These are phyloP conservation scores for Reticulitermes lucifugus DNA, from an alignment of 2,888 invertebrate genomes.

Conservation along the genomic window DNA sequence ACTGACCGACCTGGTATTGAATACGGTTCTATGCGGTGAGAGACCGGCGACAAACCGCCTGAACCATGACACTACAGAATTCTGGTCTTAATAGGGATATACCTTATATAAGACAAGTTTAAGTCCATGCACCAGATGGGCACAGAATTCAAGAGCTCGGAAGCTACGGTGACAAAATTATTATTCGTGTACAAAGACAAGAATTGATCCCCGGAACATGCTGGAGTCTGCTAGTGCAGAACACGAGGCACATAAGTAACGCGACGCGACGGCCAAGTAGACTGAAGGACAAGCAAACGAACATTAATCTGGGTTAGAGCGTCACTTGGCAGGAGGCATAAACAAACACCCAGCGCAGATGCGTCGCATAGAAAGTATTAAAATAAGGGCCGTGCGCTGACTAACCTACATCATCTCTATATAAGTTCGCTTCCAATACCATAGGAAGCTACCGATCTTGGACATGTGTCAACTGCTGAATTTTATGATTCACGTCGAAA, in stretches of 20 bases:
- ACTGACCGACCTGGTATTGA: too few species aligned
- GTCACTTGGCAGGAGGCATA: constrained; percentile 25
- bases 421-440: background rate
- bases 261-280: background rate
- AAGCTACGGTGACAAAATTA: background rate
- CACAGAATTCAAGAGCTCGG: background rate
- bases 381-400: background rate
- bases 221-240: background rate
- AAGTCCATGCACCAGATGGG: background rate
- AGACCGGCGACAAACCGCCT: too few species aligned
- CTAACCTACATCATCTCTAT: constrained; percentile 7
- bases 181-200: background rate
- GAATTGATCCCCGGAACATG: background rate
- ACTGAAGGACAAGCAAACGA: background rate
- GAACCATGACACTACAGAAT: too few species aligned
- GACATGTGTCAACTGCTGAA: constrained; percentile 26
- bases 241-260: background rate
- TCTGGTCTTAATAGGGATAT: too few species aligned
- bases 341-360: constrained; percentile 29
- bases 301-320: constrained; percentile 33
- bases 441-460: constrained; percentile 6
- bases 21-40: too few species aligned
- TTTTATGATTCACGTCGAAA: constrained; percentile 2
- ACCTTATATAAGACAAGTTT: background rate
- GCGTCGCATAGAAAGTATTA: constrained; percentile 13